Evolutionary conservation across 2,888 invertebrate species (phyloP).

Genomic region (Mechanitis mazaeus): DNA sequence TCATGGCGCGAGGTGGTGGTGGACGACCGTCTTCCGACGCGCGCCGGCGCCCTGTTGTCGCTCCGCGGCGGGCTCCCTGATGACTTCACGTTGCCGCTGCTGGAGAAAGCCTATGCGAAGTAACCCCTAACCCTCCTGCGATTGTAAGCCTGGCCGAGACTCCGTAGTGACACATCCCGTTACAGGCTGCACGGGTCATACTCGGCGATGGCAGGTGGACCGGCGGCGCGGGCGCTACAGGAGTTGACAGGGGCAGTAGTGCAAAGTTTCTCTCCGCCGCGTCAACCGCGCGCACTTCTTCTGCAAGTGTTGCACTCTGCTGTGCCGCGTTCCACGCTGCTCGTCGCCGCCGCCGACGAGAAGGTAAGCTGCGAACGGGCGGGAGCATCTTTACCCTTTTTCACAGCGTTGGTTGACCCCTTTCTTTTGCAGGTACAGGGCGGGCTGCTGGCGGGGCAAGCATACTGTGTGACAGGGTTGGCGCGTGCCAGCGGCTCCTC

Average conservation of each 20-base stretch:
- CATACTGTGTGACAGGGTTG: constrained; percentile 83
- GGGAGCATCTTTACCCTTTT: not conserved
- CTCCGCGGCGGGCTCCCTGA: constrained; percentile 64
- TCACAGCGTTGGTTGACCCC: not conserved
- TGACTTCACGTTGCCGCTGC: constrained; percentile 86
- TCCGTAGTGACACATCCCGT: constrained; percentile 1
- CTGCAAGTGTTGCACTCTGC: constrained; percentile 82
- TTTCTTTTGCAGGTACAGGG: constrained; percentile 64
- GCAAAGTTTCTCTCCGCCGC: constrained; percentile 81
- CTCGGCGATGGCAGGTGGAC: constrained; percentile 65
- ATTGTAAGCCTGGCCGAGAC: not conserved
- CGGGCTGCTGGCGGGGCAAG: constrained; percentile 81
- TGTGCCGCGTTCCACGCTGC: constrained; percentile 82
- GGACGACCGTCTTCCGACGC: constrained; percentile 85
- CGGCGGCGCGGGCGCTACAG: constrained; percentile 82
- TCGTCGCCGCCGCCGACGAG: constrained; percentile 74
- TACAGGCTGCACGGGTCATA: constrained; percentile 74
- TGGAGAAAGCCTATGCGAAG: constrained; percentile 91
- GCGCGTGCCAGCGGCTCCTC: constrained; percentile 76
- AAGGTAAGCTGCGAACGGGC: no score
- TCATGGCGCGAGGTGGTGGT: constrained; percentile 85
- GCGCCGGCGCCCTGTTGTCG: constrained; percentile 79
- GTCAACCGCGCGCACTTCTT: constrained; percentile 80
- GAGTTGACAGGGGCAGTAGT: constrained; percentile 86
- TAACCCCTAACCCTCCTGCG: constrained; percentile 41